A percentile compares a stretch with the other conserved stretches of the same genome.
These are phyloP conservation scores for Daktulosphaira vitifoliae DNA, from an alignment of 1,140 invertebrate species.

Conservation along the genomic window DNA sequence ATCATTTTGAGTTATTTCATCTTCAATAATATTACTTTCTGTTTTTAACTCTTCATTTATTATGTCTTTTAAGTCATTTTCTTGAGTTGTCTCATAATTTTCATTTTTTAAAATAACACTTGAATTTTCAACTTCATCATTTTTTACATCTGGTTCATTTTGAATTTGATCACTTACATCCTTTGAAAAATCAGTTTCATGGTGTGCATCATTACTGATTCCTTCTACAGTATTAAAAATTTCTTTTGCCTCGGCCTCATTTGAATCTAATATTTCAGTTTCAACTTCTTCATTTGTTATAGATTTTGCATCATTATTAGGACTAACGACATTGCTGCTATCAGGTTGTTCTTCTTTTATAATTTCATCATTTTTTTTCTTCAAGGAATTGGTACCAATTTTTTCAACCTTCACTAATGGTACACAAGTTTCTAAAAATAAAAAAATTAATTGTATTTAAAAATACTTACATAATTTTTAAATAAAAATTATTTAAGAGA, in stretches of 20 bases:
- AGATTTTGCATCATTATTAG: background rate
- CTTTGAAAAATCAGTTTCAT: background rate
- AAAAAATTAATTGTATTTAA: background rate
- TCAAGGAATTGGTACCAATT: background rate
- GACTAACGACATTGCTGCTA: background rate
- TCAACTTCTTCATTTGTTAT: background rate
- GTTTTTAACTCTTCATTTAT: background rate
- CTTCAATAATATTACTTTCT: too few relatives aligned
- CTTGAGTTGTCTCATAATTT: too few relatives aligned
- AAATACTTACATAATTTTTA: too few relatives aligned
- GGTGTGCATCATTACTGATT: background rate
- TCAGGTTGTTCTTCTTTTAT: background rate
- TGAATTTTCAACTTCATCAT: constrained; percentile 28
- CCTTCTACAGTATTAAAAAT: background rate
- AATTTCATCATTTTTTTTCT: constrained; percentile 11
- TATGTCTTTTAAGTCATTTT: background rate
- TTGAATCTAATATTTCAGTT: background rate
- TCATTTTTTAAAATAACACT: background rate
- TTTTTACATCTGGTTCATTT: constrained; percentile 26
- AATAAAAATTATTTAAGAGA: too few relatives aligned
- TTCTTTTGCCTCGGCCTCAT: constrained; percentile 15
- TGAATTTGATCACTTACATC: too few relatives aligned
- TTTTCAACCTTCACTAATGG: background rate
- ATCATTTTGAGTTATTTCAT: constrained; percentile 39
- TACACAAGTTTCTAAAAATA: background rate